Percentiles rank a stretch among this genome's conserved stretches.
Evolutionary conservation across 2,888 invertebrate species (phyloP).

Genomic region (Lutraria lutraria): DNA sequence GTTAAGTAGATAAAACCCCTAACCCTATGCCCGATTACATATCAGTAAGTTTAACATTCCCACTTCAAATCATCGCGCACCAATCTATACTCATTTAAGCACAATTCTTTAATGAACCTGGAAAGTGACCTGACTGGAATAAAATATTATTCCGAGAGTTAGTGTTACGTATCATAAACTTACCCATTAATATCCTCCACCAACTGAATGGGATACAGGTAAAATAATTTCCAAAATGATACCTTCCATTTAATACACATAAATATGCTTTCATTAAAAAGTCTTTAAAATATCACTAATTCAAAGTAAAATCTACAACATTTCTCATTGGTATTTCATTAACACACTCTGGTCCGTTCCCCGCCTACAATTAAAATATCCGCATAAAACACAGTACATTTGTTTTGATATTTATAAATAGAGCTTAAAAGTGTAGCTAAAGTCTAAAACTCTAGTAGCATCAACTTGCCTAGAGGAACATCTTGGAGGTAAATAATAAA

Average conservation of each 20-base stretch:
- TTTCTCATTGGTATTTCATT: slow-evolving; percentile 13
- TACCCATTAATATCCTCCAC: no score
- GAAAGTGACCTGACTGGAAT: no score
- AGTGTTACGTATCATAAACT: no score
- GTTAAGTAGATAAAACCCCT: no score
- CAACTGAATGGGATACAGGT: no score
- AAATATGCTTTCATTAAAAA: slow-evolving; percentile 28
- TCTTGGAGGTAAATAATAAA: slow-evolving; percentile 34
- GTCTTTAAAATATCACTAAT: slow-evolving; percentile 27
- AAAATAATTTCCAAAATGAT: slow-evolving; percentile 15
- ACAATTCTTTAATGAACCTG: no score
- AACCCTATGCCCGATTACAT: no score
- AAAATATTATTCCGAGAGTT: no score
- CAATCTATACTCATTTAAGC: no score
- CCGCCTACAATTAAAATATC: slow-evolving; percentile 29
- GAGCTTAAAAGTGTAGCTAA: slow-evolving; percentile 24
- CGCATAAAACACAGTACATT: slow-evolving; percentile 26
- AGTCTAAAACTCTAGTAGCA: background rate
- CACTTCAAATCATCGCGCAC: no score
- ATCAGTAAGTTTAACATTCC: no score
- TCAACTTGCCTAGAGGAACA: slow-evolving; percentile 30
- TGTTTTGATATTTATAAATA: slow-evolving; percentile 35
- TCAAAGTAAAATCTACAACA: slow-evolving; percentile 18
- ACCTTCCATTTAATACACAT: slow-evolving; percentile 32
- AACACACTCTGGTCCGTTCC: slow-evolving; percentile 26